phyloP scores from a whole-genome alignment of 2,888 invertebrate genomes.

The Abscondita cerata region DNA sequence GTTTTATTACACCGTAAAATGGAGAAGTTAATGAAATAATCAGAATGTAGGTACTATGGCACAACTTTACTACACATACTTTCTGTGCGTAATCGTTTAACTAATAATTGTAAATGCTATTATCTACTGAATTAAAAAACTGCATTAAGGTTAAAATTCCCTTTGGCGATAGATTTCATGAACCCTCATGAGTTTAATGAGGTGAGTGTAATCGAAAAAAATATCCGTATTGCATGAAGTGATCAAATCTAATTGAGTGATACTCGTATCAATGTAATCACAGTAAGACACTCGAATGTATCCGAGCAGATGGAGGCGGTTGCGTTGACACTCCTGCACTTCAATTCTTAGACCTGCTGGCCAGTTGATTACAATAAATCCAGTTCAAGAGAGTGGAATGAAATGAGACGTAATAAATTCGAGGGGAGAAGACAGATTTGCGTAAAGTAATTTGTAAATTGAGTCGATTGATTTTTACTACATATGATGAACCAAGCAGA shows the following conservation, averaged over 20 bases:
- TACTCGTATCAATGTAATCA: constrained; percentile 50
- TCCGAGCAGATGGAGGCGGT: constrained; percentile 50
- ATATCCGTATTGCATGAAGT: constrained; percentile 40
- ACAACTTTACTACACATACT: no score
- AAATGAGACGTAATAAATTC: constrained; percentile 48
- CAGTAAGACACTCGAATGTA: constrained; percentile 45
- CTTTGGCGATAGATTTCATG: background rate
- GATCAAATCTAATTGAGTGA: constrained; percentile 48
- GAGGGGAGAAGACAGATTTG: constrained; percentile 30
- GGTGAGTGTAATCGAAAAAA: constrained; percentile 41
- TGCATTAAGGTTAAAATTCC: no score
- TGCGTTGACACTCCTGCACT: constrained; percentile 45
- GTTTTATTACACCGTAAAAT: constrained; percentile 8
- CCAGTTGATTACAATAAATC: constrained; percentile 47
- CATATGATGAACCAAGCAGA: constrained; percentile 22
- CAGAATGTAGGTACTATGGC: background rate
- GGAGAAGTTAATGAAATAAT: constrained; percentile 8
- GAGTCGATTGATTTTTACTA: constrained; percentile 47
- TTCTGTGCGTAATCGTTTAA: no score
- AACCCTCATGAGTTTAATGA: constrained; percentile 30
- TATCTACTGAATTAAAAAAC: no score
- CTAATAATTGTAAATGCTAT: no score
- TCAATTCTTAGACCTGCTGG: constrained; percentile 46
- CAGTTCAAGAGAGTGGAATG: constrained; percentile 46
- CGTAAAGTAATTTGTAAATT: constrained; percentile 53